Evolutionary conservation across 2,797 vertebrate genomes (phyloP), one percentile per base, ranked within the genome.

Genomic region (Eulemur coronatus): DNA sequence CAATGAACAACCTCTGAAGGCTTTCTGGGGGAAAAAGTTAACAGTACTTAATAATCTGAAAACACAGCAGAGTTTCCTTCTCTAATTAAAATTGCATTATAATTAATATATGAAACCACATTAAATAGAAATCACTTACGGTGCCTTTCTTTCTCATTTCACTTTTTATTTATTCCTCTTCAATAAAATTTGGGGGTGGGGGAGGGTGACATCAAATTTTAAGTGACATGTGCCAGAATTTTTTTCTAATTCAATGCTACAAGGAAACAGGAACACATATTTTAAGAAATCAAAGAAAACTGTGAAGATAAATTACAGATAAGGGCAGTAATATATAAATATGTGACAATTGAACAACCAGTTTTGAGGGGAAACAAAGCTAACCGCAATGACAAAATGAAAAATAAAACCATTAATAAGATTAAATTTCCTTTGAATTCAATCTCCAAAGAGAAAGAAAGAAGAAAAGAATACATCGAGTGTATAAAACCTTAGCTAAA

Each of bases 211-310:
- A 48, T 5, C 41, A 26, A 52, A 94, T 55, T 84, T 91, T 55
- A 93, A 96, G 76, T 69, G n/a, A 57, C 17, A 52, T 5, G 2
- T 52, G 12, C n/a, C 81, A 91, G 63, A 72, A 18, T 30, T 30
- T 76, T 67, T 80, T 38, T 50, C 35, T 30, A 69, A 85, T 11
- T 52, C 50, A 59, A 11, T 91, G 26, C 35, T 88, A 20, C 33
- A 72, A 46, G 35, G 33, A 75, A 88, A n/a, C 4, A 50, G 17
- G 20, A 76, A 59, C 5, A 81, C 17, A 6, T 76, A 52, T 48
- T 87, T 84, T 91, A 82, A 94, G 38, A 96, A 81, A 82, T 52
- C 70, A 89, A 61, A 93, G 35, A 91, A 63, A 79, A 84, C 48
- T n/a, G 28, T 46, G 35, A 43, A 67, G 41, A 92, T 22, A 28